These are phyloP conservation scores for Eretmochelys imbricata DNA, from an alignment of 2,113 vertebrate species.

Conservation along the genomic window DNA sequence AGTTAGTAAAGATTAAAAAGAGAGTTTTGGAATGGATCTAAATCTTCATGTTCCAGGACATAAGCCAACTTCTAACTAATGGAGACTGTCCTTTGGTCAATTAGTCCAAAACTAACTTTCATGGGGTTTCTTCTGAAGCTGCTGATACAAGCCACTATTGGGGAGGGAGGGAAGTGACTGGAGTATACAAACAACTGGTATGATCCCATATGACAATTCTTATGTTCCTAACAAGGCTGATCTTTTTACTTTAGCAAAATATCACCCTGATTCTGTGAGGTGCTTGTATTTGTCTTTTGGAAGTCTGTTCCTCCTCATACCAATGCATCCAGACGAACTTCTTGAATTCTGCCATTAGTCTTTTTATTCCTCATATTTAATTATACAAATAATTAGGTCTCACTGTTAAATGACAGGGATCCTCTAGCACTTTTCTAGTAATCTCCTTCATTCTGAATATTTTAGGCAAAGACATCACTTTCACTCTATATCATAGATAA, in stretches of 20 bases:
- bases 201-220: not conserved
- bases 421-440: not conserved
- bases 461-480: not conserved
- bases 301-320: not conserved
- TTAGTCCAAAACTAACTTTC: not conserved
- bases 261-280: not conserved
- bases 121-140: not conserved
- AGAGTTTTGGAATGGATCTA: not conserved
- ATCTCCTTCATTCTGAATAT: not conserved
- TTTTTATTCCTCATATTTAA: not conserved
- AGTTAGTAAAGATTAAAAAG: not conserved
- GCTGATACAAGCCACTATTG: not conserved
- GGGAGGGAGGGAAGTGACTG: not conserved
- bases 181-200: not conserved
- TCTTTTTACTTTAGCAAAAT: not conserved
- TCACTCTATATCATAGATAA: not conserved
- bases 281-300: not conserved
- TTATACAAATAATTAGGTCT: not conserved
- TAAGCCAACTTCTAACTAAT: not conserved
- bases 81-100: not conserved
- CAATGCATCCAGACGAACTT: rapidly evolving
- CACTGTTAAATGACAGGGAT: not conserved
- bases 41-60: not conserved
- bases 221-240: not conserved
- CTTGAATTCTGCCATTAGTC: not conserved